Evolutionary conservation across 2,888 invertebrate genomes (phyloP).

Genomic region (Julus scandinavius): DNA sequence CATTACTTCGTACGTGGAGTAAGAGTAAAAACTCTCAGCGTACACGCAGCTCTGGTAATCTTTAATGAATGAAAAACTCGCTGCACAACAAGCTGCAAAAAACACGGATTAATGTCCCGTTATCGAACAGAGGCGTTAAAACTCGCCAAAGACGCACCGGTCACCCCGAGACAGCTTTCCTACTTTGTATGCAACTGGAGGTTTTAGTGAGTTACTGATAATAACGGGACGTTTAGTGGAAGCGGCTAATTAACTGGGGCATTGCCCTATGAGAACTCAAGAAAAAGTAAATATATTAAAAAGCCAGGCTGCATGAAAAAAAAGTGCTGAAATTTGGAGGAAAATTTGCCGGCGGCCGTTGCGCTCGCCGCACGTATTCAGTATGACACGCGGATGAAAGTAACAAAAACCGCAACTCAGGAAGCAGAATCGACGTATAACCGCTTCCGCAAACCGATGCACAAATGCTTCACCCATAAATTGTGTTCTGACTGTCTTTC

Average conservation of each 20-base stretch:
- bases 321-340: background rate
- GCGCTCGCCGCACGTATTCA: background rate
- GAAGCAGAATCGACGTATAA: background rate
- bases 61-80: background rate
- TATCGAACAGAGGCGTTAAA: background rate
- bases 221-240: background rate
- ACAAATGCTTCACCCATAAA: background rate
- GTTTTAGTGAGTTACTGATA: background rate
- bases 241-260: conserved; percentile 27
- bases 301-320: background rate
- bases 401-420: background rate
- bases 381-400: conserved; percentile 1
- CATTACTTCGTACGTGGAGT: background rate
- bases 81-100: background rate
- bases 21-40: background rate
- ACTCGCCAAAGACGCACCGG: background rate
- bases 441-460: background rate
- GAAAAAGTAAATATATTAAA: conserved; percentile 5
- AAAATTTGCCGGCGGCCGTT: background rate
- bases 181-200: background rate
- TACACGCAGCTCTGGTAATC: background rate
- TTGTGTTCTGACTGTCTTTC: no score
- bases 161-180: background rate
- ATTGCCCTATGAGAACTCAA: conserved; percentile 2
- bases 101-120: background rate